Evolutionary conservation across 2,888 invertebrate genomes (phyloP), one percentile per base, ranked within the genome.

Genomic region (Zaprionus bogoriensis): DNA sequence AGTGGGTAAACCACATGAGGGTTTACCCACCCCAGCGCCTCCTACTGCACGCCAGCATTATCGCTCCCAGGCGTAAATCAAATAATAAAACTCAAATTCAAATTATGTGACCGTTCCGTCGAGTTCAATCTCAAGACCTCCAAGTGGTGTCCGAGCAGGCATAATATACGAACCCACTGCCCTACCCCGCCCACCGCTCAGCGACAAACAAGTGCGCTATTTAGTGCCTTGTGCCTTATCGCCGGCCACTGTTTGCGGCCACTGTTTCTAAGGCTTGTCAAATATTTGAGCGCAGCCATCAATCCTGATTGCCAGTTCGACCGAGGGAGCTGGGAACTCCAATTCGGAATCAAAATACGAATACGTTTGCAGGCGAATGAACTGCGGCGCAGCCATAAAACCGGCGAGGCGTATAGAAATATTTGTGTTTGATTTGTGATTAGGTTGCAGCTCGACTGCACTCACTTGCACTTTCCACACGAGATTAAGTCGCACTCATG

Each of bases 391-490:
- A n/a, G 38, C 64, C 59, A 72, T 78, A 78, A 78, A 78, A 72
- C 52, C 69, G 54, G 42, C 53, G 74, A 70, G 58, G 74, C 76
- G 55, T 76, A 64, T 36, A 75, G 57, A 74, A 78, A 79, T 82
- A 85, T 81, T 85, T 81, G 80, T 82, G 82, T 81, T 85, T 81
- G 80, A 76, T 79, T 76, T 72, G 48, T 82, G 80, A 81, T 81
- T 76, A 76, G 71, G 39, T 27, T 47, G 57, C 27, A 39, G 67
- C 64, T 72, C 62, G 58, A 57, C 54, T 81, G 72, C 84, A 83
- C 74, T 79, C 66, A 80, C 80, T 80, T 85, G 80, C 80, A 81
- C 80, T 80, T 85, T 82, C 85, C 72, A 79, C 44, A 60, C 20
- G 38, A 61, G 79, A 77, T 77, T 74, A 73, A 50, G 23, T 52